These are phyloP conservation scores for Tetramorium bicarinatum DNA, from an alignment of 2,888 invertebrate genomes.

Conservation along the genomic window DNA sequence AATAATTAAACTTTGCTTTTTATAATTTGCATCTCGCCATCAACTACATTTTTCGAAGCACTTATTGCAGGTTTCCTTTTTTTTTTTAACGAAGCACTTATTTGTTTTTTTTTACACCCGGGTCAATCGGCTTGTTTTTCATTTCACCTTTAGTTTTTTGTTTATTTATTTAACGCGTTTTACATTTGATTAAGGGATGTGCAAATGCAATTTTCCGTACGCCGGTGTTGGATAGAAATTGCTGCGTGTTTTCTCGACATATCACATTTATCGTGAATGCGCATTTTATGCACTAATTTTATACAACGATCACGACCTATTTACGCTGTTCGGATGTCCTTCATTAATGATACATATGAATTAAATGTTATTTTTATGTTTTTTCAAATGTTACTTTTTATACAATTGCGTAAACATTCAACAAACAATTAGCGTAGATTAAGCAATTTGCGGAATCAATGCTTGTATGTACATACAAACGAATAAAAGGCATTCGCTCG, in stretches of 20 bases:
- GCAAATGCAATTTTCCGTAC: constrained; percentile 45
- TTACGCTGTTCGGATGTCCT: constrained; percentile 36
- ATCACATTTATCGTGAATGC: constrained; percentile 56
- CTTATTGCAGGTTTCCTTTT: constrained; percentile 78
- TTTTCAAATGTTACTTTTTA: not conserved
- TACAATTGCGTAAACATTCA: not conserved
- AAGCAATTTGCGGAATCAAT: not conserved
- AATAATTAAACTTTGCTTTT: constrained; percentile 70
- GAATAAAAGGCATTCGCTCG: not conserved
- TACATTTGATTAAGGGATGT: constrained; percentile 38
- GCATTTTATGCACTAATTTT: constrained; percentile 51
- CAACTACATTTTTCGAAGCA: constrained; percentile 78
- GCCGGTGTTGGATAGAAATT: constrained; percentile 45
- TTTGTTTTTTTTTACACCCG: constrained; percentile 78
- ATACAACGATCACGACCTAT: constrained; percentile 29
- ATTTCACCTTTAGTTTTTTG: not conserved
- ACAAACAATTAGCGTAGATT: not conserved
- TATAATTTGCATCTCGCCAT: constrained; percentile 69
- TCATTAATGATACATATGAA: constrained; percentile 7
- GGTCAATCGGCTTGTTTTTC: constrained; percentile 40
- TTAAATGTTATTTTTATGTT: constrained; percentile 1
- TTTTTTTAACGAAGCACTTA: constrained; percentile 82
- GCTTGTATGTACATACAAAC: not conserved
- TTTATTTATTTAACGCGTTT: constrained; percentile 33
- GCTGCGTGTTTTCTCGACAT: constrained; percentile 33